Percentiles rank a stretch among this genome's conserved stretches.
Conservation (phyloP, 2,888 invertebrate species). For the Apantesis nais region DNA sequence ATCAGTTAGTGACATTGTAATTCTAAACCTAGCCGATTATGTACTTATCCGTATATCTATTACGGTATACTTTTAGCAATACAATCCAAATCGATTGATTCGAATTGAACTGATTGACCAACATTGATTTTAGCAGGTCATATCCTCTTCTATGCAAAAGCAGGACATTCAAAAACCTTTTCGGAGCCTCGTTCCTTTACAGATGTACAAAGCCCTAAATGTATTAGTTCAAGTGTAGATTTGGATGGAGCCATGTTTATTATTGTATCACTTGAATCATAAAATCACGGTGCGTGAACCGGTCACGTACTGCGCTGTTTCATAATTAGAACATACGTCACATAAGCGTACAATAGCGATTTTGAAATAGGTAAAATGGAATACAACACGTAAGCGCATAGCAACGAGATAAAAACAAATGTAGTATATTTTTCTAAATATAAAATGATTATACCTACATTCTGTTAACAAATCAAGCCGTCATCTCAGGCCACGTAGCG, state of each 20-base stretch:
- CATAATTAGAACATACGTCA: conserved; percentile 17
- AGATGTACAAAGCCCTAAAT: background rate
- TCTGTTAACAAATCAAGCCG: background rate
- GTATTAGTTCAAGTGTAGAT: background rate
- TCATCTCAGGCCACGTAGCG: background rate
- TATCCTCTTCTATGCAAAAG: no score
- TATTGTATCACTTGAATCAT: conserved; percentile 12
- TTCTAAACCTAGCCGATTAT: no score
- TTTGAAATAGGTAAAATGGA: background rate
- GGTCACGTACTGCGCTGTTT: conserved; percentile 7
- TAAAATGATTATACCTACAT: background rate
- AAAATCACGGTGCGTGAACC: conserved; percentile 21
- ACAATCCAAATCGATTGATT: background rate
- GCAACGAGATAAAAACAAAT: conserved; percentile 4
- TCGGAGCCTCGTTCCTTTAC: background rate
- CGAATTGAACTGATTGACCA: no score
- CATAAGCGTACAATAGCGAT: background rate
- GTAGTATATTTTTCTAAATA: background rate
- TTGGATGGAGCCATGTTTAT: conserved; percentile 6
- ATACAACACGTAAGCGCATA: background rate
- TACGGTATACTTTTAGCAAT: no score
- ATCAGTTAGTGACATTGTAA: no score
- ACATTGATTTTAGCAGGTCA: no score
- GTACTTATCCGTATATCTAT: no score
- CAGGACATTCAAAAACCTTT: background rate